phyloP scores from a whole-genome alignment of 1,140 invertebrate genomes.

The Drosophila seguyi region DNA sequence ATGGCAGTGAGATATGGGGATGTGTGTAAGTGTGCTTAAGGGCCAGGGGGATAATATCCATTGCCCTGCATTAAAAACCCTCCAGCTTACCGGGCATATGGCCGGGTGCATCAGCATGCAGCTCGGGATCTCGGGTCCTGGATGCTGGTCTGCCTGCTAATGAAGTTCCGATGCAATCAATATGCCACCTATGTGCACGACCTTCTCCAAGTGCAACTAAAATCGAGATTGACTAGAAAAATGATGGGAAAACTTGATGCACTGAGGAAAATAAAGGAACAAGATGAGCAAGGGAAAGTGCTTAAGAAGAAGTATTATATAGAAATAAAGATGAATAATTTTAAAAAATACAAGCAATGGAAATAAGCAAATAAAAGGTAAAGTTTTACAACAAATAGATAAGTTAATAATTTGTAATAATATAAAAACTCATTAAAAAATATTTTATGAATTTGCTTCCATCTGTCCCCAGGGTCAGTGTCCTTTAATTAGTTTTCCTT shows the following conservation, averaged over 20 bases:
- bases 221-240: slow-evolving; percentile 29
- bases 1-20: neutral
- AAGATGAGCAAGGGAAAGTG: neutral
- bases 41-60: slow-evolving; percentile 36
- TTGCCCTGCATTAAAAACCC: slow-evolving; percentile 58
- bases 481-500: slow-evolving; percentile 12
- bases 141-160: slow-evolving; percentile 49
- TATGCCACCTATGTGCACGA: slow-evolving; percentile 52
- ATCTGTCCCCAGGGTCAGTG: slow-evolving; percentile 14
- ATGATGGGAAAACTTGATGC: slow-evolving; percentile 23
- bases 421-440: neutral
- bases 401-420: no score
- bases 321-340: neutral
- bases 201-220: slow-evolving; percentile 49
- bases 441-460: neutral
- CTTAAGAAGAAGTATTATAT: neutral
- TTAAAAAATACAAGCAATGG: no score
- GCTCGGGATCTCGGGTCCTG: slow-evolving; percentile 17
- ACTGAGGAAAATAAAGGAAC: neutral
- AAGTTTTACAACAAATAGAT: no score
- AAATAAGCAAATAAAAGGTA: no score
- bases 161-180: slow-evolving; percentile 63
- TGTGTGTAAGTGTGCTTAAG: neutral
- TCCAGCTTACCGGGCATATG: slow-evolving; percentile 49
- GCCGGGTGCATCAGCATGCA: slow-evolving; percentile 67